These are phyloP conservation scores for Ataeniobius toweri DNA, from an alignment of 2,797 vertebrate species.

Conservation along the genomic window DNA sequence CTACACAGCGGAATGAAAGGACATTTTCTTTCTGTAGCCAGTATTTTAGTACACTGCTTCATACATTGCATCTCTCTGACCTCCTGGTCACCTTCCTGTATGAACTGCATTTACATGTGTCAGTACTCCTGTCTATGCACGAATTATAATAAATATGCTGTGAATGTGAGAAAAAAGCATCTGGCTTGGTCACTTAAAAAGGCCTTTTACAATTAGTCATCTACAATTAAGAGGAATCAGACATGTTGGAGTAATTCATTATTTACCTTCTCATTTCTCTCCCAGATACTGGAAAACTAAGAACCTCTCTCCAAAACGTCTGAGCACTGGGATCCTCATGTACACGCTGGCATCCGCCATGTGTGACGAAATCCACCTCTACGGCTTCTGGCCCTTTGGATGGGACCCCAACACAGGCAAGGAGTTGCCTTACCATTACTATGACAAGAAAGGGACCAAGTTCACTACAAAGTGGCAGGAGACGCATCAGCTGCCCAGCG, in stretches of 20 bases:
- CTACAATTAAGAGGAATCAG: not conserved
- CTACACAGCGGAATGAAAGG: no score
- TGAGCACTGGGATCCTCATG: slow-evolving; percentile 98
- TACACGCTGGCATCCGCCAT: slow-evolving; percentile 94
- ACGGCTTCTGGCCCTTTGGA: slow-evolving; percentile 98
- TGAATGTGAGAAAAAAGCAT: no score
- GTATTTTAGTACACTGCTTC: no score
- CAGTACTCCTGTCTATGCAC: not conserved
- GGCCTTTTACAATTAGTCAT: no score
- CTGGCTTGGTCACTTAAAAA: no score
- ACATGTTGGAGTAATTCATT: not conserved
- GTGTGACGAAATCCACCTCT: slow-evolving; percentile 96
- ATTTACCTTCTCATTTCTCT: not conserved
- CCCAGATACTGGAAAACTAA: slow-evolving; percentile 98
- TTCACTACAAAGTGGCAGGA: slow-evolving; percentile 99
- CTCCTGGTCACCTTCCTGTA: no score
- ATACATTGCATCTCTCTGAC: no score
- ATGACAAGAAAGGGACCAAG: slow-evolving; percentile 98
- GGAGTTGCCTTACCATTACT: slow-evolving; percentile 98
- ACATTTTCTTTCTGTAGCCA: no score
- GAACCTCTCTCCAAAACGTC: slow-evolving; percentile 92
- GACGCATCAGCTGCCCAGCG: slow-evolving; percentile 96
- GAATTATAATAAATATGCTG: not conserved
- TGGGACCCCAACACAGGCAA: slow-evolving; percentile 96
- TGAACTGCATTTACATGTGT: not conserved